Base-by-base conservation (phyloP, 2,888 invertebrate genomes). In the Amiota mariae region DNA sequence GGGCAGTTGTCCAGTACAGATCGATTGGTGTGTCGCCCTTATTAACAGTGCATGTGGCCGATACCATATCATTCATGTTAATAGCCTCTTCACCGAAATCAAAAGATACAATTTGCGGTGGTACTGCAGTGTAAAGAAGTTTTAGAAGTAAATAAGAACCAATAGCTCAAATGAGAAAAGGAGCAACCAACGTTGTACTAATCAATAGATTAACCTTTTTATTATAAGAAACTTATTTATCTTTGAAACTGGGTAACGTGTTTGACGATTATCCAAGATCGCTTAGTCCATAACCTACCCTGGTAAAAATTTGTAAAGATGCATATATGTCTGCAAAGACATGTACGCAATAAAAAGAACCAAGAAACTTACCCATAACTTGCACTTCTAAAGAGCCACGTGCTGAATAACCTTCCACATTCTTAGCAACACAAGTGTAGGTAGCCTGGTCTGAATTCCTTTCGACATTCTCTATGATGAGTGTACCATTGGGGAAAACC, bases 401-500 rank as follows among this genome's bases (percentile, higher is more conserved):
- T 57, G 96, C 96, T 80, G 94, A 95, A 91, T 96, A 97, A 75
- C 96, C 97, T 88, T 97, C 96, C 13, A 95, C 94, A 90, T 97
- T 97, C 89, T 95, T 95, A 36, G 97, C 98, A 46, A 97, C 96
- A 89, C 98, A 98, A 0, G 96, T 96, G 91, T 98, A 98, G 0
- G 95, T 95, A 10, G 98, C 98, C 88, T 97, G 97, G 90, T 98
- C 98, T 76, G 96, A 95, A 86, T 93, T 93, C 67, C 97, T 93
- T 90, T 98, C 97, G 9, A 98, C 97, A 88, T 97, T 97, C 90
- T 97, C 96, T 85, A 98, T 97, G 79, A 97, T 96, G 8, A 98
- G 92, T 0, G 97, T 97, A 78, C 98, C 98, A 88, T 98, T 97
- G 73, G 95, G 94, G 91, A 96, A 97, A 71, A 97, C 96, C 85